phyloP scores from a whole-genome alignment of 2,888 invertebrate species.

The Psococerastis gibbosa region DNA sequence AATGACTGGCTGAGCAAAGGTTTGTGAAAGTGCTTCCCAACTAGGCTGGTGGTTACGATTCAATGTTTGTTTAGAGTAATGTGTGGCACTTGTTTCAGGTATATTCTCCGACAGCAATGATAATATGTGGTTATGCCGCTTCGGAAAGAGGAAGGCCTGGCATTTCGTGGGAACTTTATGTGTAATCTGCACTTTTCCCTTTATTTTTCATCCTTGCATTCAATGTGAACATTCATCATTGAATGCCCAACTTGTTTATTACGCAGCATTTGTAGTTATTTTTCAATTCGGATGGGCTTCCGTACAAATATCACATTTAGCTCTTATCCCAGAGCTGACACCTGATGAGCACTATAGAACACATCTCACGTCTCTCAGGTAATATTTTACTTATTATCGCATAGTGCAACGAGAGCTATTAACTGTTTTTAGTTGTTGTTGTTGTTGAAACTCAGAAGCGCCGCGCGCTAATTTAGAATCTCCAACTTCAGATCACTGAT shows the following conservation, averaged over 20 bases:
- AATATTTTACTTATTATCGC: too few species aligned
- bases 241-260: conserved; percentile 56
- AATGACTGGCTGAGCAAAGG: too few species aligned
- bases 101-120: conserved; percentile 28
- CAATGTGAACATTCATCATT: conserved; percentile 40
- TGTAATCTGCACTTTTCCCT: conserved; percentile 63
- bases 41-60: too few species aligned
- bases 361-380: conserved; percentile 60
- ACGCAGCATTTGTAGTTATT: conserved; percentile 54
- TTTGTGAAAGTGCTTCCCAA: too few species aligned
- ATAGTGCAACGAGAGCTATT: too few species aligned
- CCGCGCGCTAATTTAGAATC: too few species aligned
- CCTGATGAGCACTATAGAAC: conserved; percentile 53
- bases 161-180: conserved; percentile 50
- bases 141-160: conserved; percentile 36
- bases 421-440: conserved; percentile 12
- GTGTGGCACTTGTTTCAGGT: too few species aligned
- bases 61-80: too few species aligned
- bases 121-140: conserved; percentile 23
- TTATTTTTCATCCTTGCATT: conserved; percentile 64
- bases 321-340: conserved; percentile 67
- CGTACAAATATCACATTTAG: conserved; percentile 78
- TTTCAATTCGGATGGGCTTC: conserved; percentile 91
- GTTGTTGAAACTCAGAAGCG: too few species aligned
- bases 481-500: too few species aligned